Evolutionary conservation across 2,113 vertebrate species (phyloP), one percentile per base, ranked within the genome.

Genomic region (Psittacula cyanocephala): DNA sequence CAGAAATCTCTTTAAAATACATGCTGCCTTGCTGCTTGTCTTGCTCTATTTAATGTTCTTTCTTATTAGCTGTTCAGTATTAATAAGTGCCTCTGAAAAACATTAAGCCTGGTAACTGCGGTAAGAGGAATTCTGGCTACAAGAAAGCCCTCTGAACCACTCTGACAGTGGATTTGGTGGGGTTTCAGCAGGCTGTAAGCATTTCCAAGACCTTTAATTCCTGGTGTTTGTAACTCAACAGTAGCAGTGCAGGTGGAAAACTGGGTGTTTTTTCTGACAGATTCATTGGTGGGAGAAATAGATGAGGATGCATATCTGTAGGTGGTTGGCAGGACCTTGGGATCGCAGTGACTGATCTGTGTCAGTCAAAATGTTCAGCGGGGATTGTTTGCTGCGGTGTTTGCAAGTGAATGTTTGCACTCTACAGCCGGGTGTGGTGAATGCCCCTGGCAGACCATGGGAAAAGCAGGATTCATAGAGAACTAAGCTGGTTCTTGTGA

Each of bases 401-500:
- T 78, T 6, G 2, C 17, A 6, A 1, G 1, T 17, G 53, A 44
- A 5, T 11, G 6, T 80, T 81, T 52, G 12, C 27, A 8, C 17
- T 59, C 17, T 46, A 60, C 47, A 33, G 28, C 2, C n/a, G 0
- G 0, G 23, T 31, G 59, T 22, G n/a, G 12, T 2, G 9, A 59
- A 39, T 29, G 20, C 29, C 41, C 47, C 46, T 49, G 33, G 9
- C 80, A 67, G 55, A 28, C 31, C 31, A 5, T 6, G 27, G 13
- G 68, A 19, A 89, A 75, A 29, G 43, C 17, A 29, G 37, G 19
- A 39, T 37, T 77, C 43, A 11, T 44, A 47, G 49, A 24, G 11
- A 55, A 6, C 16, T 5, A 1, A 1, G 1, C 4, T 19, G 24
- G 44, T 44, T 77, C 59, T 72, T 0, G 1, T 5, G 14, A n/a